A percentile compares a stretch with the other conserved stretches of the same genome.
phyloP scores from a whole-genome alignment of 2,888 invertebrate species.

The Drosophila borealis region DNA sequence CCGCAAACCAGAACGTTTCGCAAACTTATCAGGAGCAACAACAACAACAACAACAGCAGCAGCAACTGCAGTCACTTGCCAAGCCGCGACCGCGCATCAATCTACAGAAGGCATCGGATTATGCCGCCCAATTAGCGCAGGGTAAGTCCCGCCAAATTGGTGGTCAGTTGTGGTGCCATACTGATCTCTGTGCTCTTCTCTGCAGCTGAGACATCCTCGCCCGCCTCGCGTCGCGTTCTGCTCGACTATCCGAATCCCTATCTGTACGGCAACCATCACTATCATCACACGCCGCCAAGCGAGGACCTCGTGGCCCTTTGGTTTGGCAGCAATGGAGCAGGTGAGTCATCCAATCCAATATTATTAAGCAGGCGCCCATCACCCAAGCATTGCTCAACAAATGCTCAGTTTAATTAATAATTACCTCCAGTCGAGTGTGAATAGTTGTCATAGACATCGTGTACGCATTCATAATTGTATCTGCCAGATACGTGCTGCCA shows the following conservation, averaged over 20 bases:
- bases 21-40: constrained; percentile 51
- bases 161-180: neutral
- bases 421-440: constrained; percentile 62
- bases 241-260: constrained; percentile 85
- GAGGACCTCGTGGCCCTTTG: constrained; percentile 91
- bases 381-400: constrained; percentile 27
- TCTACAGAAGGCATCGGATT: constrained; percentile 84
- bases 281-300: constrained; percentile 87
- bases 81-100: constrained; percentile 84
- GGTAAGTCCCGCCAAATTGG: constrained; percentile 68
- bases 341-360: constrained; percentile 84
- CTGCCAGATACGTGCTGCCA: constrained; percentile 18
- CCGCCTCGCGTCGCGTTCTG: constrained; percentile 85
- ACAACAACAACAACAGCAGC: constrained; percentile 71
- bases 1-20: constrained; percentile 41
- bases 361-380: neutral
- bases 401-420: constrained; percentile 63
- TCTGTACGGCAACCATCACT: constrained; percentile 85
- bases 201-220: constrained; percentile 84
- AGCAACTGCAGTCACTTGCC: constrained; percentile 65
- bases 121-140: constrained; percentile 84
- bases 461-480: constrained; percentile 38
- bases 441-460: constrained; percentile 56
- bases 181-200: neutral
- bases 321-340: constrained; percentile 89